Percentiles rank a stretch among this genome's conserved stretches.
phyloP scores from a whole-genome alignment of 92 coral and sea anemone genomes.

The Bergia puertoricense region DNA sequence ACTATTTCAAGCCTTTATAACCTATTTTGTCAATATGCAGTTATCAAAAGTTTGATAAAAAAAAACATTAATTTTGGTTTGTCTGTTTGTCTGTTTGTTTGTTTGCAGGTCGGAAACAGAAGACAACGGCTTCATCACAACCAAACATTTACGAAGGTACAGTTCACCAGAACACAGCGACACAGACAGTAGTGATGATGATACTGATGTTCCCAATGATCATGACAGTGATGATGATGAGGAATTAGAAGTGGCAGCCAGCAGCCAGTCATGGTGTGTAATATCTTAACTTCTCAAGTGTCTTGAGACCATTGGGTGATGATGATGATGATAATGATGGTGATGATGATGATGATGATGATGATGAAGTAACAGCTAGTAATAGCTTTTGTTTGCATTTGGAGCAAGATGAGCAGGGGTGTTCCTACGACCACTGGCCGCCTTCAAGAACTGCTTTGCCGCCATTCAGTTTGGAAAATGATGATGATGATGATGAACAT shows the following conservation, averaged over 20 bases:
- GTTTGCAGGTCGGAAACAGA: constrained; percentile 72
- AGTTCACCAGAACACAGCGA: constrained; percentile 74
- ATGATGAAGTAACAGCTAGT: not conserved
- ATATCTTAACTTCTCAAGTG: constrained; percentile 60
- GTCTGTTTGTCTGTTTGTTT: not conserved
- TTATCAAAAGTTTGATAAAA: not conserved
- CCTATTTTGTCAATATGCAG: not conserved
- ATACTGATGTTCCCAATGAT: constrained; percentile 63
- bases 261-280: constrained; percentile 90
- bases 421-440: not conserved
- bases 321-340: not conserved
- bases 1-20: no score
- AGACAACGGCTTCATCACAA: constrained; percentile 74
- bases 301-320: not conserved
- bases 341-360: not conserved
- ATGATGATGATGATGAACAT: not conserved
- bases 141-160: constrained; percentile 93
- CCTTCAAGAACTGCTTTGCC: not conserved
- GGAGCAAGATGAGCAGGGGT: not conserved
- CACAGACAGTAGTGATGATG: constrained; percentile 95
- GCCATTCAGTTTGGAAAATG: not conserved
- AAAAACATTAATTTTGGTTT: no score
- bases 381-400: not conserved
- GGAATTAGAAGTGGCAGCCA: constrained; percentile 65
- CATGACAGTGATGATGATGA: constrained; percentile 80